Base-by-base conservation (phyloP, 2,113 vertebrate genomes). In the Neogobius melanostomus region DNA sequence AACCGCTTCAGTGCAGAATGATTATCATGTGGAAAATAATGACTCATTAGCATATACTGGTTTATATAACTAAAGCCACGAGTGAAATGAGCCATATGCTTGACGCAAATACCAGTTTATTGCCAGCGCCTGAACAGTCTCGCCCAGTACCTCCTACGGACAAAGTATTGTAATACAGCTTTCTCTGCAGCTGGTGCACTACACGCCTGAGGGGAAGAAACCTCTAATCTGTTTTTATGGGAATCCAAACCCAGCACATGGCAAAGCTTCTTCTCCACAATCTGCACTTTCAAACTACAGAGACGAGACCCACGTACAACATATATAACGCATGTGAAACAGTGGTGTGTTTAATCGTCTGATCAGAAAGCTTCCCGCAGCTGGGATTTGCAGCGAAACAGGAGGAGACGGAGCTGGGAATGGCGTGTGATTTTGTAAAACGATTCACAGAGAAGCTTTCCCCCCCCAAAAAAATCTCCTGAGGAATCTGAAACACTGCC, bases 171-270 rank as follows among this genome's bases (percentile, higher is more conserved):
- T 28, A 0, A 14, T 45, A 61, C 59, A 45, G 56, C 15, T 12
- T 45, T n/a, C 15, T 44, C 42, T 61, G 14, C 42, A n/a, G 36
- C 42, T 14, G 11, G 15, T 14, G 15, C 11, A 14, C 14, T 15
- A 51, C 49, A 14, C 14, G 59, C 59, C 59, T 8, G 43, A n/a
- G 59, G 42, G 15, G 44, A 61, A n/a, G 12, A 61, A 8, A 42
- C 59, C 42, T 8, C 15, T 44, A 61, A 61, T 61, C 59, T 44
- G 59, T 45, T 61, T 60, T 61, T 61, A 61, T 61, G 59, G 7
- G 45, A 61, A 61, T 61, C 8, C 14, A 44, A 28, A 9, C 1
- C 42, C 15, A 8, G 12, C 12, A 61, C 59, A 45, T 8, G 14
- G 8, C 8, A 61, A 61, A 45, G 59, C 59, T 11, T 2, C 28